phyloP scores from a whole-genome alignment of 2,888 invertebrate species.

The Psococerastis gibbosa region DNA sequence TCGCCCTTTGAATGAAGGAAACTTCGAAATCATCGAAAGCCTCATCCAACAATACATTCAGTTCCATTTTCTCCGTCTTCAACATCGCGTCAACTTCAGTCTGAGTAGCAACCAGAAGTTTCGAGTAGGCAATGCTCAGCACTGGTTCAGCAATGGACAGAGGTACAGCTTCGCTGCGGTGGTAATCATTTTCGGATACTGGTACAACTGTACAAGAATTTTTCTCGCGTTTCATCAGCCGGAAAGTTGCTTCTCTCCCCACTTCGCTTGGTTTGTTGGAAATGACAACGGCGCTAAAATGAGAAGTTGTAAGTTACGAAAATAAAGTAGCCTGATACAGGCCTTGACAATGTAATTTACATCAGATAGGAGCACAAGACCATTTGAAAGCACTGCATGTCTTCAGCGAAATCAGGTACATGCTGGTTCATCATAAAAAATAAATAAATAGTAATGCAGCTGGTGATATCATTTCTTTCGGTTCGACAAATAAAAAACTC shows the following conservation, averaged over 20 bases:
- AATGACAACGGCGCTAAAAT: conserved; percentile 43
- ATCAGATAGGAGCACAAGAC: too few species aligned
- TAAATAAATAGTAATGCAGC: too few species aligned
- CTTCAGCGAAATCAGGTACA: too few species aligned
- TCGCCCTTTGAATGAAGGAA: conserved; percentile 69
- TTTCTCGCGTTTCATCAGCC: conserved; percentile 63
- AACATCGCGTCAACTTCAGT: conserved; percentile 45
- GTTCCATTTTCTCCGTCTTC: conserved; percentile 48
- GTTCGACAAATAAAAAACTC: too few species aligned
- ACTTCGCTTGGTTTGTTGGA: conserved; percentile 33
- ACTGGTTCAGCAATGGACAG: conserved; percentile 30
- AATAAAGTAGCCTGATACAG: too few species aligned
- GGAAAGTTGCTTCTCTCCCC: conserved; percentile 54
- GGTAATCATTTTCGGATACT: conserved; percentile 22
- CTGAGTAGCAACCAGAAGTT: conserved; percentile 53
- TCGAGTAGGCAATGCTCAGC: conserved; percentile 42
- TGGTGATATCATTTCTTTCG: too few species aligned
- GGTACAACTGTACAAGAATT: conserved; percentile 36
- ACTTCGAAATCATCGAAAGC: conserved; percentile 63
- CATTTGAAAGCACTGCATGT: too few species aligned
- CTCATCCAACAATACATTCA: conserved; percentile 33
- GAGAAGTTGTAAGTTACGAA: too few species aligned
- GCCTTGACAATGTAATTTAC: too few species aligned
- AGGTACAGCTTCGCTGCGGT: conserved; percentile 18
- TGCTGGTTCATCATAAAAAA: too few species aligned